Evolutionary conservation across 2,113 vertebrate species (phyloP).

Genomic region (Channa maculata): DNA sequence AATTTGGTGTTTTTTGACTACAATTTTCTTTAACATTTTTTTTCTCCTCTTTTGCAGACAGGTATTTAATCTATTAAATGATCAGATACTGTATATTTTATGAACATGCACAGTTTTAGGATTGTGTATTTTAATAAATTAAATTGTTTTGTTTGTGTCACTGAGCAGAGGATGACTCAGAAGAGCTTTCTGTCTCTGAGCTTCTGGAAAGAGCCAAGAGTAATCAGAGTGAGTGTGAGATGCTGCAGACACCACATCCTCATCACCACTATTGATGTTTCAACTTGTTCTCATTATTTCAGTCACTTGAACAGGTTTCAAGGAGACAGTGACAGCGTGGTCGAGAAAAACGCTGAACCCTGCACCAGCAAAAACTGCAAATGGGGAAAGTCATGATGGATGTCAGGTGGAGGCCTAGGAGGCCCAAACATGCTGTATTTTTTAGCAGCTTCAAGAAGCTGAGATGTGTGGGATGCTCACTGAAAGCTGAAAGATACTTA

Average conservation of each 20-base stretch:
- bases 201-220: slow-evolving; percentile 64
- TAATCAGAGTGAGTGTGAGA: slow-evolving; percentile 49
- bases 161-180: slow-evolving; percentile 21
- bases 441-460: too few relatives aligned
- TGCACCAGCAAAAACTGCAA: slow-evolving; percentile 65
- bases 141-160: slow-evolving; percentile 5
- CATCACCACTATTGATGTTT: not conserved
- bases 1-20: not conserved
- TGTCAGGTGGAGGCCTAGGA: too few relatives aligned
- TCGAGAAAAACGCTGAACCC: slow-evolving; percentile 71
- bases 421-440: too few relatives aligned
- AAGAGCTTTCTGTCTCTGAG: slow-evolving; percentile 56
- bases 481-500: too few relatives aligned
- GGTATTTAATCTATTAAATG: slow-evolving; percentile 19
- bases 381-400: slow-evolving; percentile 65
- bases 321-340: slow-evolving; percentile 56
- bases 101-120: not conserved
- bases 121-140: not conserved
- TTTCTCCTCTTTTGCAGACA: slow-evolving; percentile 17
- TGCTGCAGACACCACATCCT: not conserved
- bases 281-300: not conserved
- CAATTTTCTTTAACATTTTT: not conserved
- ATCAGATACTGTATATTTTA: not conserved
- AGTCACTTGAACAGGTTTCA: not conserved
- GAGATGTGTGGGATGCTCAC: too few relatives aligned